A percentile compares a stretch with the other conserved stretches of the same genome.
Evolutionary conservation across 2,797 vertebrate genomes (phyloP).

Genomic region (Onychomys torridus): DNA sequence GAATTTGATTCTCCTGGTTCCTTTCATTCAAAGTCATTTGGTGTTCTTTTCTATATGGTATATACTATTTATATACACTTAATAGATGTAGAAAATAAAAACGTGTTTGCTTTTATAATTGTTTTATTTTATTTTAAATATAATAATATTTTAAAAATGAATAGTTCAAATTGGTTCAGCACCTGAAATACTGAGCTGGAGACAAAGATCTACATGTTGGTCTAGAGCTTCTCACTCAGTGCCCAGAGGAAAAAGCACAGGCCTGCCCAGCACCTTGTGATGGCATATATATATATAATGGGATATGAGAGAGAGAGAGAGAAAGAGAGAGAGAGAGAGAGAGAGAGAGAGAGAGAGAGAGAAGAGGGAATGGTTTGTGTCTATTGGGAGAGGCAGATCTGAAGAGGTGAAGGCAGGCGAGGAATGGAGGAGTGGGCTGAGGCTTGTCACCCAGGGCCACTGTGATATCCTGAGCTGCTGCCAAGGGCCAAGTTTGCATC

Average conservation of each 20-base stretch:
- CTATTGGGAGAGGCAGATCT: too few relatives aligned
- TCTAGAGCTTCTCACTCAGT: not conserved
- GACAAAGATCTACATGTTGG: not conserved
- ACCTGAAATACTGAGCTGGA: not conserved
- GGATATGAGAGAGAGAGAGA: not conserved
- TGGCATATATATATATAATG: not conserved
- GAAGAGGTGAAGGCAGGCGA: too few relatives aligned
- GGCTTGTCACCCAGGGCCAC: too few relatives aligned
- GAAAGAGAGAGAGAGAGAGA: not conserved
- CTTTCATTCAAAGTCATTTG: not conserved
- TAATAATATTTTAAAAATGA: not conserved
- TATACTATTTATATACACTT: constrained; percentile 14
- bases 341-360: not conserved
- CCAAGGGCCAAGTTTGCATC: not conserved
- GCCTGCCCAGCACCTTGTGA: not conserved
- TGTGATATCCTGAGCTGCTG: not conserved
- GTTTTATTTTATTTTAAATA: not conserved
- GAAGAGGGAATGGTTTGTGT: too few relatives aligned
- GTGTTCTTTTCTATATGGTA: not conserved
- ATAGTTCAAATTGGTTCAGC: not conserved
- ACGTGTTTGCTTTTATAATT: not conserved
- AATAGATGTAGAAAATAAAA: not conserved
- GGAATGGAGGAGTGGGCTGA: too few relatives aligned
- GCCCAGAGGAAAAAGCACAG: not conserved
- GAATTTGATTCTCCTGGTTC: not conserved